phyloP scores from a whole-genome alignment of 2,888 invertebrate genomes.

The Mimumesa dahlbomi region DNA sequence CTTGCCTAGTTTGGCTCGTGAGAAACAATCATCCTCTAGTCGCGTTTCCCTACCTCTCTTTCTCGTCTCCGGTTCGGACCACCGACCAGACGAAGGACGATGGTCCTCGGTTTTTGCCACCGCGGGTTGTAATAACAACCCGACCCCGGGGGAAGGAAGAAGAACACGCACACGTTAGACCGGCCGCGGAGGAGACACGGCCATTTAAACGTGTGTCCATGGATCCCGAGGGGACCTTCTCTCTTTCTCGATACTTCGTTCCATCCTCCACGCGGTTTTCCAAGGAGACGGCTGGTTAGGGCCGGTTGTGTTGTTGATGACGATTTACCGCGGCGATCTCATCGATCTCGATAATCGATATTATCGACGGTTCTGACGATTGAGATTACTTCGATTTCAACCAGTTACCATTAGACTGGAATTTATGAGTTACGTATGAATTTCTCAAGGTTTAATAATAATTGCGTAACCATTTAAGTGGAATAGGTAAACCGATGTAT shows the following conservation, averaged over 20 bases:
- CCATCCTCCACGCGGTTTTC: conserved; percentile 3
- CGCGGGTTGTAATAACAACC: conserved; percentile 69
- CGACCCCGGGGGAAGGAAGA: conserved; percentile 20
- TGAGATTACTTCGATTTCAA: too few species aligned
- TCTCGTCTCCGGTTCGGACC: conserved; percentile 27
- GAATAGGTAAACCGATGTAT: too few species aligned
- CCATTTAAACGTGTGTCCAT: conserved; percentile 58
- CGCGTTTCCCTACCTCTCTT: conserved; percentile 24
- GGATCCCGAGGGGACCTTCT: conserved; percentile 26
- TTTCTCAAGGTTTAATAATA: too few species aligned
- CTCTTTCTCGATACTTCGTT: conserved; percentile 1
- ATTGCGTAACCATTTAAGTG: too few species aligned
- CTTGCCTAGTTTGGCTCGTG: conserved; percentile 71
- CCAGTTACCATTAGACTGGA: too few species aligned
- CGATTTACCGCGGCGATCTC: not conserved
- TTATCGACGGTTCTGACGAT: too few species aligned
- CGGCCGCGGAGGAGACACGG: conserved; percentile 41
- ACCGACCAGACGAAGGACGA: conserved; percentile 60
- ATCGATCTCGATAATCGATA: too few species aligned
- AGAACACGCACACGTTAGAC: conserved; percentile 5
- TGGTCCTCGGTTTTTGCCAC: conserved; percentile 64
- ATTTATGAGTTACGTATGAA: too few species aligned
- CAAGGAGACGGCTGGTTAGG: not conserved
- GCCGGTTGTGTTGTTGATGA: not conserved
- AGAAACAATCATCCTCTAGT: conserved; percentile 64